Evolutionary conservation across 1,140 invertebrate genomes (phyloP).

Genomic region (Oedothorax gibbosus): DNA sequence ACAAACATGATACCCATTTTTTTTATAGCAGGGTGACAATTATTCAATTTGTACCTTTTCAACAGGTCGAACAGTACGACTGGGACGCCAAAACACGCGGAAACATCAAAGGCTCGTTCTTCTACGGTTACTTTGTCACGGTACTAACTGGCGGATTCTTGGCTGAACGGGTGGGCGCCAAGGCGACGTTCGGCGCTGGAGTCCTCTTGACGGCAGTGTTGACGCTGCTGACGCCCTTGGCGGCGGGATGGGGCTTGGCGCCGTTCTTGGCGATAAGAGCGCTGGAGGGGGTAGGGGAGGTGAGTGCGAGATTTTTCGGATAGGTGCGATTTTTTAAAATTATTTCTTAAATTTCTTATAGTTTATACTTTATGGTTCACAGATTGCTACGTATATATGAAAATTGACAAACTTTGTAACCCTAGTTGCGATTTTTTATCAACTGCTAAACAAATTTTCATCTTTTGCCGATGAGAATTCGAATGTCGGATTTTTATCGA

Average conservation of each 20-base stretch:
- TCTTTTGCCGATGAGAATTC: too few relatives aligned
- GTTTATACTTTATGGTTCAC: too few relatives aligned
- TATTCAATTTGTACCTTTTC: not conserved
- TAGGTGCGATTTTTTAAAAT: not conserved
- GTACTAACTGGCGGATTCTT: constrained; percentile 84
- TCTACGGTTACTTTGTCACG: constrained; percentile 86
- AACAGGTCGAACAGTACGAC: constrained; percentile 40
- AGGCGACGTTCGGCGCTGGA: constrained; percentile 82
- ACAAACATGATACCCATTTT: too few relatives aligned
- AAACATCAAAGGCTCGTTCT: constrained; percentile 84
- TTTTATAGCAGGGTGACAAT: too few relatives aligned
- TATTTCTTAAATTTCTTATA: too few relatives aligned
- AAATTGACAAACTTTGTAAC: too few relatives aligned
- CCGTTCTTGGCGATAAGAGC: constrained; percentile 11
- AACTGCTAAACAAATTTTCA: too few relatives aligned
- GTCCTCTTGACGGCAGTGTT: constrained; percentile 43
- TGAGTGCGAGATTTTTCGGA: not conserved
- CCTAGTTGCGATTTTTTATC: too few relatives aligned
- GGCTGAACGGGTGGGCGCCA: constrained; percentile 82
- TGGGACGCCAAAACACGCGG: constrained; percentile 58
- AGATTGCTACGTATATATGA: too few relatives aligned
- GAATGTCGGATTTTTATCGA: too few relatives aligned
- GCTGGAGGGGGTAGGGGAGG: constrained; percentile 26
- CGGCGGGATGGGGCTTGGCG: constrained; percentile 8
- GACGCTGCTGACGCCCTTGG: constrained; percentile 47